A percentile compares a stretch with the other conserved stretches of the same genome.
phyloP scores from a whole-genome alignment of 2,888 invertebrate genomes.

The Scrobipalpa atriplicella region DNA sequence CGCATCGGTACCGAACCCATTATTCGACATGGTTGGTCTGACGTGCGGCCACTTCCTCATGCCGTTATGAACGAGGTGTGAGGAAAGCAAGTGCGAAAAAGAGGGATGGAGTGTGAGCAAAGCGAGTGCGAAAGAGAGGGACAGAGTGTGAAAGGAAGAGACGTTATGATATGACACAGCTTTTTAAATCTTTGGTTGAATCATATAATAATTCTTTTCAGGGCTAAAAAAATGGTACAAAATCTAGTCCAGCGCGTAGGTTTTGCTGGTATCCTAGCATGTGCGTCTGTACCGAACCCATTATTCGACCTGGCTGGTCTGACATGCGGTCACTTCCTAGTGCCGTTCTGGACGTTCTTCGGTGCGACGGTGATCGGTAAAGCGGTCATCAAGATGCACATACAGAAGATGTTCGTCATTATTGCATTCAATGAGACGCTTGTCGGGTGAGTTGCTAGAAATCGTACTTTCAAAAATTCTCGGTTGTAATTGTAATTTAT shows the following conservation, averaged over 20 bases:
- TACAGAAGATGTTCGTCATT: slow-evolving; percentile 98
- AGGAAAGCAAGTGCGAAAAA: too few relatives aligned
- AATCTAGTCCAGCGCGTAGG: slow-evolving; percentile 96
- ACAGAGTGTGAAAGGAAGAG: too few relatives aligned
- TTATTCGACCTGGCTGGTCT: slow-evolving; percentile 99
- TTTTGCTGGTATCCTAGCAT: slow-evolving; percentile 97
- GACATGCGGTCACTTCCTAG: slow-evolving; percentile 98
- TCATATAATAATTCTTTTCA: too few relatives aligned
- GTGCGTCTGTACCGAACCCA: slow-evolving; percentile 99
- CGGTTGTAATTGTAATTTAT: too few relatives aligned
- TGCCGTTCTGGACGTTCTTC: slow-evolving; percentile 99
- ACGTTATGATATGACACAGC: too few relatives aligned
- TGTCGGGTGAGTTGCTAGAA: slow-evolving; percentile 91
- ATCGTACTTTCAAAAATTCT: too few relatives aligned
- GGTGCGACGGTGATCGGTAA: slow-evolving; percentile 99
- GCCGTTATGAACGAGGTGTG: slow-evolving; percentile 96
- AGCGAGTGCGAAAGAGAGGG: too few relatives aligned
- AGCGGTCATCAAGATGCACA: slow-evolving; percentile 98
- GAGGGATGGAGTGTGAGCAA: too few relatives aligned
- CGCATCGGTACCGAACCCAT: slow-evolving; percentile 99
- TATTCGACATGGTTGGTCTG: slow-evolving; percentile 99
- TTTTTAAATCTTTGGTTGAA: too few relatives aligned
- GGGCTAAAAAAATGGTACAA: slow-evolving; percentile 93
- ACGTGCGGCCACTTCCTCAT: slow-evolving; percentile 99
- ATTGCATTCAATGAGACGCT: slow-evolving; percentile 97